Conservation (phyloP, 2,888 invertebrate species). For the Melanargia galathea region DNA sequence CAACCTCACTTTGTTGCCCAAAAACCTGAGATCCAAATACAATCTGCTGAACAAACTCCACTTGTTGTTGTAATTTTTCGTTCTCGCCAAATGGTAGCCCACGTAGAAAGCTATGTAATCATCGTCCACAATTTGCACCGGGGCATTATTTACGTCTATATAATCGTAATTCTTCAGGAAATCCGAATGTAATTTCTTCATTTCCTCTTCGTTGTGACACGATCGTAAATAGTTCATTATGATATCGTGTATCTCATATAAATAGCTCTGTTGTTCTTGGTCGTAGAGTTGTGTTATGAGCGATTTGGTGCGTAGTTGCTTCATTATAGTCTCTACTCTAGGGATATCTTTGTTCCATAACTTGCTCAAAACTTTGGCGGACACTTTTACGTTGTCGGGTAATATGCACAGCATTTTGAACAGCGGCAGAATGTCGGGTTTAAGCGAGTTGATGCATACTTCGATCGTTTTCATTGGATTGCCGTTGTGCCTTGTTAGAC, state of each 20-base stretch:
- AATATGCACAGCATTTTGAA: slow-evolving; percentile 85
- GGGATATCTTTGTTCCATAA: slow-evolving; percentile 63
- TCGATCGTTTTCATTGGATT: slow-evolving; percentile 79
- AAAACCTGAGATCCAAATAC: slow-evolving; percentile 86
- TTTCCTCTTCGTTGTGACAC: slow-evolving; percentile 62
- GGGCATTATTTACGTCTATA: slow-evolving; percentile 71
- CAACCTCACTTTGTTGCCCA: slow-evolving; percentile 86
- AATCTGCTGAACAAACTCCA: slow-evolving; percentile 82
- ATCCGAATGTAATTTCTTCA: slow-evolving; percentile 78
- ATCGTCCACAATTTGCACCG: slow-evolving; percentile 84
- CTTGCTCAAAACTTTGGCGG: slow-evolving; percentile 77
- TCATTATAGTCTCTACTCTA: slow-evolving; percentile 84
- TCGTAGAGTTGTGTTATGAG: slow-evolving; percentile 85
- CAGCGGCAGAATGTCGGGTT: slow-evolving; percentile 67
- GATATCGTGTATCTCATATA: slow-evolving; percentile 88
- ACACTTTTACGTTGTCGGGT: slow-evolving; percentile 86
- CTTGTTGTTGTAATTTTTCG: slow-evolving; percentile 66
- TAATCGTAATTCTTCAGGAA: slow-evolving; percentile 83
- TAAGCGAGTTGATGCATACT: slow-evolving; percentile 84
- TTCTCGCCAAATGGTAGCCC: slow-evolving; percentile 85
- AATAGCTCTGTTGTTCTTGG: slow-evolving; percentile 80
- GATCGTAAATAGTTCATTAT: slow-evolving; percentile 84
- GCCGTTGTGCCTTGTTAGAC: slow-evolving; percentile 57
- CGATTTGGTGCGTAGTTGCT: slow-evolving; percentile 84
- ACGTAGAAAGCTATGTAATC: slow-evolving; percentile 88